Conservation (phyloP, 2,113 vertebrate genomes). For the Polypterus bichir region DNA sequence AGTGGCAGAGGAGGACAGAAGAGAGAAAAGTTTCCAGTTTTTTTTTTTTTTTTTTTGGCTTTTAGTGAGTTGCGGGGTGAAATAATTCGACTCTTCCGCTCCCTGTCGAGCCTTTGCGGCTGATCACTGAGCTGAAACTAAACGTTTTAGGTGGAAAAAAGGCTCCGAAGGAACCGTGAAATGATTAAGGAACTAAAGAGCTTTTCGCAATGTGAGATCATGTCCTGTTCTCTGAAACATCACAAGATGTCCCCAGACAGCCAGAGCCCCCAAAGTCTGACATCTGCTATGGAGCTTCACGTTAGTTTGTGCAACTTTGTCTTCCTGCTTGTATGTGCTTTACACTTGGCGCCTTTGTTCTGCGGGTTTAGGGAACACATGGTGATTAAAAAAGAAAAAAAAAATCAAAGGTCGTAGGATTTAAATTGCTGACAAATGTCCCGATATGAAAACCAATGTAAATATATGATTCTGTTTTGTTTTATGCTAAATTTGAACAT, state of each 20-base stretch:
- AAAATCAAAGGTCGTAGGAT: no score
- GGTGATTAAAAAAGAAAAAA: no score
- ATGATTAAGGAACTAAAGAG: conserved; percentile 95
- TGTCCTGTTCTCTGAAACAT: conserved; percentile 69
- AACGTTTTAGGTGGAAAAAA: conserved; percentile 99
- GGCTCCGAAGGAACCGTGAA: conserved; percentile 91
- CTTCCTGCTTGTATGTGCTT: no score
- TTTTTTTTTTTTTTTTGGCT: conserved; percentile 27
- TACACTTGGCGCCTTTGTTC: no score
- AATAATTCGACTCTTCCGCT: conserved; percentile 98
- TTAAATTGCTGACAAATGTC: no score
- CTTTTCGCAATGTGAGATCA: conserved; percentile 85
- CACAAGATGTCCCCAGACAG: conserved; percentile 63
- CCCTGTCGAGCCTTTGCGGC: conserved; percentile 86
- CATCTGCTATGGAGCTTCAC: conserved; percentile 55
- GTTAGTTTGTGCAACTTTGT: conserved; percentile 25
- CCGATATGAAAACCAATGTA: no score
- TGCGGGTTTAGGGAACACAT: no score
- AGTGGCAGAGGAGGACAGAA: conserved; percentile 36
- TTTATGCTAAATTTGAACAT: no score
- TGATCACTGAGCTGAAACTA: conserved; percentile 99
- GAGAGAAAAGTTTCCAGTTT: conserved; percentile 44
- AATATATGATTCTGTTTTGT: no score
- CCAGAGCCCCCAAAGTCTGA: conserved; percentile 51
- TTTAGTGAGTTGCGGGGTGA: conserved; percentile 66